Evolutionary conservation across 2,797 vertebrate species (phyloP).

Genomic region (Microcaecilia unicolor): DNA sequence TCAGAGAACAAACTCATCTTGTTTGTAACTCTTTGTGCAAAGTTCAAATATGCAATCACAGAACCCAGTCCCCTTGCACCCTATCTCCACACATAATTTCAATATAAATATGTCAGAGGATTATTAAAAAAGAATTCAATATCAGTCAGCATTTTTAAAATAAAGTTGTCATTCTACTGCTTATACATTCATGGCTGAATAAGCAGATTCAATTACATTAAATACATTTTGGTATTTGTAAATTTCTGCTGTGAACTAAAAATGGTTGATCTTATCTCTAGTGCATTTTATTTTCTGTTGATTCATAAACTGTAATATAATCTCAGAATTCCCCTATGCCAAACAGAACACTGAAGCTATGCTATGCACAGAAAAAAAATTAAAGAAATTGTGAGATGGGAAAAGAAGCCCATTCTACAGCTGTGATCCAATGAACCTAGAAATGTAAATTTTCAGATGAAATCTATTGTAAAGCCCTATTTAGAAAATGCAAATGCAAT

Average conservation of each 20-base stretch:
- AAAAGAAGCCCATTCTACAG: no score
- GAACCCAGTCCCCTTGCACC: conserved; percentile 35
- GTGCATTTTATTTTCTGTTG: conserved; percentile 87
- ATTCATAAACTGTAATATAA: conserved; percentile 89
- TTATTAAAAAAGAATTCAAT: conserved; percentile 43
- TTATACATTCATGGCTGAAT: conserved; percentile 79
- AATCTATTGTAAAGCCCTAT: no score
- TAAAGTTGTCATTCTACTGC: conserved; percentile 65
- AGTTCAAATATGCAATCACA: conserved; percentile 41
- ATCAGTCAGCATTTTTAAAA: conserved; percentile 67
- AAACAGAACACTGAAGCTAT: conserved; percentile 60
- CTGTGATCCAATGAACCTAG: no score
- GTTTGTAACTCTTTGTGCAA: no score
- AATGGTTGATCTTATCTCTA: conserved; percentile 80
- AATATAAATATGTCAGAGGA: conserved; percentile 50
- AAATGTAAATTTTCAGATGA: no score
- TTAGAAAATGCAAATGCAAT: no score
- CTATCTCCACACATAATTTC: conserved; percentile 30
- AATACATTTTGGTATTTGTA: conserved; percentile 78
- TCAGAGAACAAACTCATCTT: no score
- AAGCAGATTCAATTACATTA: conserved; percentile 86
- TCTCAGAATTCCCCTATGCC: conserved; percentile 77
- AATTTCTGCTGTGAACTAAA: conserved; percentile 89
- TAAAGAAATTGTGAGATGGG: conserved; percentile 71
- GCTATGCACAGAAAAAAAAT: conserved; percentile 65